Conservation (phyloP, 2,888 invertebrate genomes). For the Oasisia sp. region DNA sequence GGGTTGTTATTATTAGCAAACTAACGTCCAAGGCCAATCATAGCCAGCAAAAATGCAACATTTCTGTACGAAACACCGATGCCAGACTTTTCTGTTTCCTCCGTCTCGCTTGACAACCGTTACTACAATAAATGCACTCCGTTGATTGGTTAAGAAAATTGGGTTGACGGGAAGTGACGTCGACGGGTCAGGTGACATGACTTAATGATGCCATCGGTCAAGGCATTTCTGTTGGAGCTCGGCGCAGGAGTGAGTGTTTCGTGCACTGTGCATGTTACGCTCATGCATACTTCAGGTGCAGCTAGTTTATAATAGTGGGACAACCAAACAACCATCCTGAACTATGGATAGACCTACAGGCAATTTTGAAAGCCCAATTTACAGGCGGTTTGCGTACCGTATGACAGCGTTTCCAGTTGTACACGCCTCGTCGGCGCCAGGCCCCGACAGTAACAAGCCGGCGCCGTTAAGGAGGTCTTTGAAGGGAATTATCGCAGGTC, state of each 20-base stretch:
- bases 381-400: conserved; percentile 41
- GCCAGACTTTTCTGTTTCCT: conserved; percentile 6
- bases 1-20: conserved; percentile 9
- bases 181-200: background rate
- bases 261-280: conserved; percentile 6
- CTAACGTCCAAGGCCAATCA: conserved; percentile 13
- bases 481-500: conserved; percentile 39
- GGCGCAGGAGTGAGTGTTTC: conserved; percentile 14
- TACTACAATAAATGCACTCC: conserved; percentile 1
- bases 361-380: conserved; percentile 44
- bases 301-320: conserved; percentile 13
- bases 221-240: background rate
- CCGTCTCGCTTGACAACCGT: conserved; percentile 17
- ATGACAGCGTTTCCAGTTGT: conserved; percentile 43
- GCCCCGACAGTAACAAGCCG: background rate
- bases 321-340: conserved; percentile 21
- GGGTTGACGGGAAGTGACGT: background rate
- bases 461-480: conserved; percentile 26
- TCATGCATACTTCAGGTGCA: conserved; percentile 13
- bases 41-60: conserved; percentile 13
- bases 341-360: conserved; percentile 45
- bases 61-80: conserved; percentile 11
- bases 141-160: conserved; percentile 14
- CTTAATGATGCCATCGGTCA: background rate
- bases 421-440: background rate